Evolutionary conservation across 2,113 vertebrate species (phyloP), one percentile per base, ranked within the genome.

Genomic region (Takifugu flavidus): DNA sequence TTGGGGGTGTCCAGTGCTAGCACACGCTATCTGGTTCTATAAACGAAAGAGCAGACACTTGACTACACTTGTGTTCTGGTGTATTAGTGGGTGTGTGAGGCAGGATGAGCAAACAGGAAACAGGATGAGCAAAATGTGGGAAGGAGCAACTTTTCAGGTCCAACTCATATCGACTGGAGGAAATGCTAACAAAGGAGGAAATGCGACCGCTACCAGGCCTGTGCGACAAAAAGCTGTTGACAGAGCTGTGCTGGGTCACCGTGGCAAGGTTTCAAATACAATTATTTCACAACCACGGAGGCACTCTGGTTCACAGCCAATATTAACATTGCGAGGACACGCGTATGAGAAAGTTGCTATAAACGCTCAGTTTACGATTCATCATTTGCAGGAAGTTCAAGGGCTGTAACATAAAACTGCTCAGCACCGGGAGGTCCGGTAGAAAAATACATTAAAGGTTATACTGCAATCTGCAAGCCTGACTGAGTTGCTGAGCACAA

Each of bases 361-460:
- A 89, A 89, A 87, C n/a, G 55, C 58, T 54, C 49, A 74, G 72
- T 86, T 91, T 89, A 90, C 82, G 85, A 83, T 78, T 82, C 74
- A 67, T 84, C 82, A 78, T 74, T 78, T 44, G 63, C 49, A 4
- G 74, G 49, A 85, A 82, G 79, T 87, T 84, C 84, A 84, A 84
- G 77, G 86, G 79, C 86, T 86, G 70, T 71, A 76, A 80, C 79
- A 89, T 90, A 87, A 89, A 90, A 89, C 73, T 68, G 78, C 65
- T 75, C 74, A 79, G 73, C 62, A 76, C 66, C 29, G 51, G 74
- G 71, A 66, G 66, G 62, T 72, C 65, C 68, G 3, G 49, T 59
- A 65, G 50, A 78, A 72, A 84, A 67, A 42, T 59, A 47, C 79
- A 75, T 53, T 79, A 77, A 39, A 80, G 68, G 79, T 70, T 74